Conservation (phyloP, 2,113 vertebrate genomes). For the Rhinopomastus cyanomelas region DNA sequence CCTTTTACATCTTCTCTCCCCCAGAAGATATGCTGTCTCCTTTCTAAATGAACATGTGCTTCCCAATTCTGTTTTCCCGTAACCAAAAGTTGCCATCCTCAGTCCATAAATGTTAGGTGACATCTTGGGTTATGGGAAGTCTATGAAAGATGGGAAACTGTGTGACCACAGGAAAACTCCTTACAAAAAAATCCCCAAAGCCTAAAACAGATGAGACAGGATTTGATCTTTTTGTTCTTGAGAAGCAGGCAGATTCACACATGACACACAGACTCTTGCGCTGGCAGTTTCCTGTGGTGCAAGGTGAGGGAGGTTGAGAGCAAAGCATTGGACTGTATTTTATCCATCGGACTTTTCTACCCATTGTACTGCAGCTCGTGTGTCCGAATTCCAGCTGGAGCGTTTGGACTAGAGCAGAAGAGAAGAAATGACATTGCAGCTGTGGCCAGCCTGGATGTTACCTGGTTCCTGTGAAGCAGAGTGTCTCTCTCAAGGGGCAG, state of each 20-base stretch:
- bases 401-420: not conserved
- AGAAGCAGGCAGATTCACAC: not conserved
- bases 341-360: no score
- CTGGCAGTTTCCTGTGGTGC: not conserved
- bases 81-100: not conserved
- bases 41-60: not conserved
- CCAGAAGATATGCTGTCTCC: not conserved
- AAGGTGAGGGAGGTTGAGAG: not conserved
- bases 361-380: not conserved
- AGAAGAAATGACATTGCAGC: not conserved
- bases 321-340: no score
- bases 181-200: not conserved
- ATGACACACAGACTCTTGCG: not conserved
- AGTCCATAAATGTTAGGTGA: not conserved
- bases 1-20: slow-evolving; percentile 2
- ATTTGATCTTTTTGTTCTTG: not conserved
- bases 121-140: not conserved
- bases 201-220: not conserved
- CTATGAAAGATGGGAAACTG: not conserved
- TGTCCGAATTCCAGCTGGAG: not conserved
- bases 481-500: not conserved
- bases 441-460: not conserved
- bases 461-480: not conserved
- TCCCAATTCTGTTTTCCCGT: not conserved
- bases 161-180: not conserved